Conservation (phyloP, 2,113 vertebrate genomes). For the Dipodomys stephensi region DNA sequence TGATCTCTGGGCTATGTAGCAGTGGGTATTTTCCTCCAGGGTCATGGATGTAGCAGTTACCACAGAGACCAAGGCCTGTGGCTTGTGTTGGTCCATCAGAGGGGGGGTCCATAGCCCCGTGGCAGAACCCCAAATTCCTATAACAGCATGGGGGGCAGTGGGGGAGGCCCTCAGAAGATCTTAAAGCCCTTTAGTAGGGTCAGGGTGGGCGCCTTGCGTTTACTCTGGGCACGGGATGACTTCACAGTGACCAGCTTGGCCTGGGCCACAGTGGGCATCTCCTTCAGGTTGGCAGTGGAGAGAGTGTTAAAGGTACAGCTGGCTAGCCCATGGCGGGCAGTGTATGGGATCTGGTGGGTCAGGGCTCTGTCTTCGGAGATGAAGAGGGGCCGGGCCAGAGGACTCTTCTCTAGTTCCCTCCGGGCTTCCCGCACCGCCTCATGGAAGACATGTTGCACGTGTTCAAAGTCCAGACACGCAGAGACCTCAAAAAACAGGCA, state of each 20-base stretch:
- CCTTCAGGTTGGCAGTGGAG: slow-evolving; percentile 90
- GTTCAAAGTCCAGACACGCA: slow-evolving; percentile 90
- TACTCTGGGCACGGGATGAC: slow-evolving; percentile 94
- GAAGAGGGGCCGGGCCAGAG: slow-evolving; percentile 85
- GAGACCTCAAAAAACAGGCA: slow-evolving; percentile 94
- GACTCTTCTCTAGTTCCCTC: slow-evolving; percentile 80
- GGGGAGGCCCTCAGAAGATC: slow-evolving; percentile 90
- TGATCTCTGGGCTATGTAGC: not conserved
- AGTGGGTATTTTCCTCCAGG: slow-evolving; percentile 2
- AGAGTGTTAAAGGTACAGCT: slow-evolving; percentile 88
- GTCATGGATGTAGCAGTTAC: not conserved
- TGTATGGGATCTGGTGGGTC: slow-evolving; percentile 66
- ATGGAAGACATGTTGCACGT: slow-evolving; percentile 91
- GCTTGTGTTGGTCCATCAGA: not conserved
- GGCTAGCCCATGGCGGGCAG: slow-evolving; percentile 84
- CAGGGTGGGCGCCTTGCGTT: slow-evolving; percentile 93
- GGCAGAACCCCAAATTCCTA: not conserved
- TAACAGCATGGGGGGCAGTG: too few relatives aligned
- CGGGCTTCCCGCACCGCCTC: slow-evolving; percentile 90
- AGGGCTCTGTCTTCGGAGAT: slow-evolving; percentile 89
- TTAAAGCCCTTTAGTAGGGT: slow-evolving; percentile 96
- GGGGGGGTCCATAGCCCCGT: too few relatives aligned
- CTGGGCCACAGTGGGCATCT: slow-evolving; percentile 93
- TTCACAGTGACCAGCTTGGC: slow-evolving; percentile 96
- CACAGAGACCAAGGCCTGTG: not conserved